Evolutionary conservation across 2,888 invertebrate genomes (phyloP), one percentile per base, ranked within the genome.

Genomic region (Dryomyza anilis): DNA sequence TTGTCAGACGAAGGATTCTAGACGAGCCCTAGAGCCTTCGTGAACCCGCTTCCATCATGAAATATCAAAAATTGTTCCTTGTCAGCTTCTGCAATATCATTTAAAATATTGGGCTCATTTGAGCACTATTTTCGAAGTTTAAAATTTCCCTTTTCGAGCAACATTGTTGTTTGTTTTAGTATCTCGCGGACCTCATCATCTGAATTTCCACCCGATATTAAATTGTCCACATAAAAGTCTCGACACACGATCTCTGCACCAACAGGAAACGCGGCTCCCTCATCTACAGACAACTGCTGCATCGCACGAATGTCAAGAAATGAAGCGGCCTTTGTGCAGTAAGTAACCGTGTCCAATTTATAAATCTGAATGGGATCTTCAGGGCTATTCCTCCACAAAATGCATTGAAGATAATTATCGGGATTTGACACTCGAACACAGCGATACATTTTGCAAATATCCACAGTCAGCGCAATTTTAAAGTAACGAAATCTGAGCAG

Each of bases 201-300:
- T 1, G 53, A 55, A 19, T 62, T 25, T 1, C 59, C 59, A 16
- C 59, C 55, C 3, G 39, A 59, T 33, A 66, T 66, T 19, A 68
- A 29, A 43, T 64, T 63, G 36, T 68, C 66, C 5, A 64, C 66
- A 36, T 66, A 66, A 33, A 64, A 66, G 23, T 59, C 66, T 12
- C 58, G 21, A 1, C 36, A 27, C 14, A 36, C 36, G 8, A 63
- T 63, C 23, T 61, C 33, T n/a, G 58, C 19, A 29, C 64, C 55
- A 48, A 55, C 30, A 6, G 59, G 60, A 29, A 39, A 60, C 2
- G 23, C 10, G 5, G 10, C 10, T n/a, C 12, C 36, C 29, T 65
- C 60, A 36, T 56, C 60, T 23, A 19, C 7, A 8, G 55, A 23
- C 5, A 65, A 33, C 33, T 64, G 58, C 4, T 64, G 52, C 52